Conservation (phyloP, 2,888 invertebrate species). For the Pyrochroa serraticornis region DNA sequence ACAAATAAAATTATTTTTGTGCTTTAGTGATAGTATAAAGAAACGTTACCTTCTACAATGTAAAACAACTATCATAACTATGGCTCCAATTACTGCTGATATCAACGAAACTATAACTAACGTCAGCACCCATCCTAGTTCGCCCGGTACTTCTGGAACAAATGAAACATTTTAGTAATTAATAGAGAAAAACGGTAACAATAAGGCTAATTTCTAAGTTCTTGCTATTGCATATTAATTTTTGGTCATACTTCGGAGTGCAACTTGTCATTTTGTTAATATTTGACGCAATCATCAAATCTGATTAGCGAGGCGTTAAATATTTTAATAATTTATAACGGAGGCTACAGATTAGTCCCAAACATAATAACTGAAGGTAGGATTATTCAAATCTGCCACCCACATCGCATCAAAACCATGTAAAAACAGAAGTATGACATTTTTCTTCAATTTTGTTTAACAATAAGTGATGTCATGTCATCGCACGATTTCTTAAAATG, state of each 20-base stretch:
- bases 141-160: slow-evolving; percentile 65
- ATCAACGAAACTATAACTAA: slow-evolving; percentile 73
- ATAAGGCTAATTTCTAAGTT: neutral
- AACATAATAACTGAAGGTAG: too few relatives aligned
- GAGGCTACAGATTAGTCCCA: too few relatives aligned
- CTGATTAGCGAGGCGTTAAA: too few relatives aligned
- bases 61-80: slow-evolving; percentile 73
- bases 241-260: neutral
- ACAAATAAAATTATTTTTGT: slow-evolving; percentile 31
- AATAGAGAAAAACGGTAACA: neutral
- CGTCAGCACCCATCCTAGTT: slow-evolving; percentile 73
- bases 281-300: neutral
- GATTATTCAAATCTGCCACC: too few relatives aligned
- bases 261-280: neutral
- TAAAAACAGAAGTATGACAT: too few relatives aligned
- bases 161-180: slow-evolving; percentile 29
- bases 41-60: slow-evolving; percentile 66
- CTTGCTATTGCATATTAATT: neutral
- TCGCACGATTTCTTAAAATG: too few relatives aligned
- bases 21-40: too few relatives aligned
- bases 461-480: too few relatives aligned
- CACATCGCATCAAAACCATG: too few relatives aligned
- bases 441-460: too few relatives aligned
- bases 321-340: too few relatives aligned
- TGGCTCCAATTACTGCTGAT: slow-evolving; percentile 73